Evolutionary conservation across 2,888 invertebrate genomes (phyloP), one percentile per base, ranked within the genome.

Genomic region (Eupithecia vulgata): DNA sequence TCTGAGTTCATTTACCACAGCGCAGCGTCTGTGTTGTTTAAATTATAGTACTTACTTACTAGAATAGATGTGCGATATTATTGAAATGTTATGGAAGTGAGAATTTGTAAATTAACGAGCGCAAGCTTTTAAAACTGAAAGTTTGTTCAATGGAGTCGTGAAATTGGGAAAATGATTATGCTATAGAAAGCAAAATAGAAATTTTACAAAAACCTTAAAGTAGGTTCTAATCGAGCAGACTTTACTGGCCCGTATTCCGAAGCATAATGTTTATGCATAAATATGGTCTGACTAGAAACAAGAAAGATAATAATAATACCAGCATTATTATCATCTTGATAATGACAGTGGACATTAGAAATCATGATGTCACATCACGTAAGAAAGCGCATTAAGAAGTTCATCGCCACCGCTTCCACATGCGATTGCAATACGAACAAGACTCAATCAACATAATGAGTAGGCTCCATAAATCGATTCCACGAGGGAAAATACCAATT

Each of bases 351-450:
- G 52, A 35, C 64, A 72, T 76, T 68, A 68, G 61, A 70, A 72
- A 52, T 65, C 69, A 83, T 81, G 82, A 84, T 81, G 78, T 80
- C 78, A 79, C 76, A 82, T 83, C 85, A 85, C 83, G 84, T 86
- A 89, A 87, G 90, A 90, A 90, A 90, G 89, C 84, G 86, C 83
- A 84, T 84, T n/a, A 82, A 82, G 76, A 75, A 80, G 81, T 79
- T 78, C 69, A 78, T 70, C 76, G 79, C 76, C 78, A 76, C 79
- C 76, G 68, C 67, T 73, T 75, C 70, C 70, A 81, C 81, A 80
- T 81, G 82, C 80, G 83, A 80, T 81, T 81, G 82, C 80, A 83
- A 80, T 81, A 82, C 57, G 25, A 25, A 5, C 79, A 83, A 83
- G 79, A 78, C 74, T 75, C 73, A 74, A 77, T 77, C 79, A 79